These are phyloP conservation scores for Melopsittacus undulatus DNA, from an alignment of 2,797 vertebrate species.

Conservation along the genomic window DNA sequence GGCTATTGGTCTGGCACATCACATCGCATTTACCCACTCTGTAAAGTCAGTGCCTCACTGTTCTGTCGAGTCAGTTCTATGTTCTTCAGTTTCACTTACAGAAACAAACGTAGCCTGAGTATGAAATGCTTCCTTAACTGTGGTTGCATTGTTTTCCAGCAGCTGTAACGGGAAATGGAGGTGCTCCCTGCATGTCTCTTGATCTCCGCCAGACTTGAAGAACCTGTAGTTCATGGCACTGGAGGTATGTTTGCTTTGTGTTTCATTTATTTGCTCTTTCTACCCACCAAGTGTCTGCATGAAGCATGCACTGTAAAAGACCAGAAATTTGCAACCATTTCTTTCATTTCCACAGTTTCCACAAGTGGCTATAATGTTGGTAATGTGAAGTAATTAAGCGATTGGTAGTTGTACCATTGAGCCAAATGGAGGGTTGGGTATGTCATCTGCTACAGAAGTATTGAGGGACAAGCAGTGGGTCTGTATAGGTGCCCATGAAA, in stretches of 20 bases:
- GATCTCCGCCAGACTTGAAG: constrained; percentile 32
- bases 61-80: neutral
- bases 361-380: neutral
- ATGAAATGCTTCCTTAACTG: neutral
- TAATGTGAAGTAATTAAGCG: neutral
- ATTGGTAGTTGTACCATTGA: neutral
- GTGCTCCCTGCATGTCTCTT: neutral
- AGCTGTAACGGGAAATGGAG: neutral
- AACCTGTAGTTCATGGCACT: constrained; percentile 26
- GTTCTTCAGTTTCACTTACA: neutral
- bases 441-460: neutral
- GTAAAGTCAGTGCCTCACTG: neutral
- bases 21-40: too few species aligned
- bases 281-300: neutral
- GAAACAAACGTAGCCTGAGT: neutral
- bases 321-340: neutral
- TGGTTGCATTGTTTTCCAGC: constrained; percentile 12
- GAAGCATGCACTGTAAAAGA: neutral
- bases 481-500: neutral
- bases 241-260: constrained; percentile 34
- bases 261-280: constrained; percentile 3
- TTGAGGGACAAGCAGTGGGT: neutral
- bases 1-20: neutral
- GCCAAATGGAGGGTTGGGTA: neutral
- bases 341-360: neutral